Conservation (phyloP, 2,888 invertebrate genomes). For the Cynaeus angustus region DNA sequence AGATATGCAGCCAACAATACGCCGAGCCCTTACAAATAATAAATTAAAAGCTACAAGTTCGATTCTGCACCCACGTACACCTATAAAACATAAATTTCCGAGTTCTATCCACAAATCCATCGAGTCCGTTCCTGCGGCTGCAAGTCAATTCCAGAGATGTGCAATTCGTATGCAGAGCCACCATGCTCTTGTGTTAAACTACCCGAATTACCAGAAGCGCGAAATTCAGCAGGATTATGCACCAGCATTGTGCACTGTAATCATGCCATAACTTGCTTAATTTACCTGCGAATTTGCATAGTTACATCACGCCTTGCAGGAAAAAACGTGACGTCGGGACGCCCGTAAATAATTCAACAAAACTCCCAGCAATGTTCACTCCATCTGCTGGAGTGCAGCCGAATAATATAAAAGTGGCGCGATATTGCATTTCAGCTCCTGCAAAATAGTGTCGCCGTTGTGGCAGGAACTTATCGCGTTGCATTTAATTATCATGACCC, state of each 20-base stretch:
- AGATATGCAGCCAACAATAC: constrained; percentile 27
- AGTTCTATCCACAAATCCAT: constrained; percentile 10
- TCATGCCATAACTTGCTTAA: constrained; percentile 57
- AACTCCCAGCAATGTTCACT: constrained; percentile 55
- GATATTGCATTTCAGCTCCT: constrained; percentile 49
- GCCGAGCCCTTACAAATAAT: neutral
- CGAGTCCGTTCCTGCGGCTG: constrained; percentile 39
- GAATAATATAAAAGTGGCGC: constrained; percentile 50
- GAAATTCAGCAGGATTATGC: constrained; percentile 57
- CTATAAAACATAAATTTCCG: constrained; percentile 4
- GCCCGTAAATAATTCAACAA: constrained; percentile 35
- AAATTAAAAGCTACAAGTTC: neutral
- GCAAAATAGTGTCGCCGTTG: too few relatives aligned
- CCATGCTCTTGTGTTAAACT: constrained; percentile 60
- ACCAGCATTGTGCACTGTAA: constrained; percentile 57
- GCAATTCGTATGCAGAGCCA: constrained; percentile 65
- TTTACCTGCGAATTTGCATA: constrained; percentile 60
- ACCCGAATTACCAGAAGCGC: constrained; percentile 56
- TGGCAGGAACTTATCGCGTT: constrained; percentile 18
- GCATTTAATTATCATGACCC: constrained; percentile 23
- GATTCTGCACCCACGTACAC: neutral
- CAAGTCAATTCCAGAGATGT: constrained; percentile 59
- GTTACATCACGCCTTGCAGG: constrained; percentile 17
- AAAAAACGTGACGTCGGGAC: constrained; percentile 5
- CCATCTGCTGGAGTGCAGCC: constrained; percentile 54